Evolutionary conservation across 2,113 vertebrate species (phyloP), one percentile per base, ranked within the genome.

Genomic region (Xenus cinereus): DNA sequence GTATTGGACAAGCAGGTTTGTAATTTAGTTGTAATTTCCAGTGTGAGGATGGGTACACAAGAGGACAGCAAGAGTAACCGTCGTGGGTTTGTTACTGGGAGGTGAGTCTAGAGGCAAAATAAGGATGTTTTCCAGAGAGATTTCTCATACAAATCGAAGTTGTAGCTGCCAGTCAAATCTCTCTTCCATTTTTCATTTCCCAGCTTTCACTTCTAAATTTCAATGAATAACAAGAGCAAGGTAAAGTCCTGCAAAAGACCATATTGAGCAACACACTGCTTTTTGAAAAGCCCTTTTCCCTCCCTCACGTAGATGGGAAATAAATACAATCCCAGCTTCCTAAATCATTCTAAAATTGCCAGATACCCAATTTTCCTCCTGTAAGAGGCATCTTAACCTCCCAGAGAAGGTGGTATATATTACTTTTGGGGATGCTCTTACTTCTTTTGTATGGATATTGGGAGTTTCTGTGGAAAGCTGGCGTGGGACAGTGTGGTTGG

Each of bases 121-220:
- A 87, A 85, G 56, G 43, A 64, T 54, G 51, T 91, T 91, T 95
- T 94, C 84, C 66, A 53, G 91, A 39, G 93, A 90, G 86, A 84
- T 75, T 91, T 91, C 74, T 95, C 71, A 72, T 32, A 93, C 53
- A 89, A 76, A 95, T 85, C 57, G 74, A 94, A 95, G 62, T 53
- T 80, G 87, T 96, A 93, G 57, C 81, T 95, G 91, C 50, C 84
- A 87, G 75, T 95, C 89, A 89, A 93, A 80, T 69, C 37, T 62
- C 39, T 87, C 50, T 93, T 92, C 66, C 71, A 84, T 87, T 95
- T 83, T 66, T 53, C 66, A 46, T 80, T 89, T 89, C 50, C 46
- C 30, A 84, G 71, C 66, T 84, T 93, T 92, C 74, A 37, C 30
- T 84, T 77, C 86, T 3, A 94, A 56, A 92, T 96, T 93, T 93